Evolutionary conservation across 2,797 vertebrate species (phyloP).

Genomic region (Pithecia hirsuta): DNA sequence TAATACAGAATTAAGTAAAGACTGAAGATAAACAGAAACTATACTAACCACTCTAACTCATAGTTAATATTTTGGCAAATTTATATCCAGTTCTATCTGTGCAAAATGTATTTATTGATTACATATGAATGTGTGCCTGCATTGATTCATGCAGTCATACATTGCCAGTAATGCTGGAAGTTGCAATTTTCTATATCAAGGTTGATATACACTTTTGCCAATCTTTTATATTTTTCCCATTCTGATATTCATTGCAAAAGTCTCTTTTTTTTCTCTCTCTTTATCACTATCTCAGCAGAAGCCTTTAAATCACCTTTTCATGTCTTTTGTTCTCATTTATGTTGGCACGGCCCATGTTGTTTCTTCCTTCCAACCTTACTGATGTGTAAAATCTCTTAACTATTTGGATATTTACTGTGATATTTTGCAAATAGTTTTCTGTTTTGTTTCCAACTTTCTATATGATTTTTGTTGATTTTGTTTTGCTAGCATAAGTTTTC

Average conservation of each 20-base stretch:
- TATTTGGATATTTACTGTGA: neutral
- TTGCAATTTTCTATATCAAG: neutral
- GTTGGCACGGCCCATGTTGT: fast-evolving
- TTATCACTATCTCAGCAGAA: neutral
- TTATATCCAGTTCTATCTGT: neutral
- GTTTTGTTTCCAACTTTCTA: neutral
- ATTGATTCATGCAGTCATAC: neutral
- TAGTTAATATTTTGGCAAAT: neutral
- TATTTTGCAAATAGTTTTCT: neutral
- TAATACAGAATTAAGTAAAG: neutral
- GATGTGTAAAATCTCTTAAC: neutral
- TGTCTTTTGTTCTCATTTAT: neutral
- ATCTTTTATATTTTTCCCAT: neutral
- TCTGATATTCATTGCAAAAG: neutral
- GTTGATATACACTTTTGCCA: neutral
- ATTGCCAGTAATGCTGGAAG: neutral
- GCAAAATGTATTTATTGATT: neutral
- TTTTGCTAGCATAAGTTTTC: neutral
- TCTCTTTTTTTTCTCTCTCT: neutral
- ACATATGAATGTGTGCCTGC: neutral
- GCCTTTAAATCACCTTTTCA: neutral
- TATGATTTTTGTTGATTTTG: neutral
- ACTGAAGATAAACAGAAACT: neutral
- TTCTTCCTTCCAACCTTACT: neutral
- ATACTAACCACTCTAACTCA: neutral